Evolutionary conservation across 2,888 invertebrate species (phyloP).

Genomic region (Hypena proboscidalis): DNA sequence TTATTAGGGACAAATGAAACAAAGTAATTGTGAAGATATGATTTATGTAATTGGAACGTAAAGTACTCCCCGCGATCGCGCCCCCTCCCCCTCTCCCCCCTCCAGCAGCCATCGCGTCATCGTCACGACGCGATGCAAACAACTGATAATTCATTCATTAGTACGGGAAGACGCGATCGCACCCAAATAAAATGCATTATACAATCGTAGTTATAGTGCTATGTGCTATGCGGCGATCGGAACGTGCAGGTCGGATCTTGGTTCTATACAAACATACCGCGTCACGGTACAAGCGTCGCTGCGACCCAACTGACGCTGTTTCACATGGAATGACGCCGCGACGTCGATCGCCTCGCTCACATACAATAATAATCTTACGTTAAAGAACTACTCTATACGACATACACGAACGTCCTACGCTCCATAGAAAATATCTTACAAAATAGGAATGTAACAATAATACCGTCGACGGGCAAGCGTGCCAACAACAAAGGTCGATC

Average conservation of each 20-base stretch:
- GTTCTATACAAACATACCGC: no score
- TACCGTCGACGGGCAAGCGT: conserved; percentile 28
- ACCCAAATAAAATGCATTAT: conserved; percentile 2
- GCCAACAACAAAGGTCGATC: conserved; percentile 22
- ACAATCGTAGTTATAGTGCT: not conserved
- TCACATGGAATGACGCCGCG: no score
- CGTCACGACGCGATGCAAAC: not conserved
- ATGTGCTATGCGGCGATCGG: not conserved
- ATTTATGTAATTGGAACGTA: conserved; percentile 12
- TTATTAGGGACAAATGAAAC: no score
- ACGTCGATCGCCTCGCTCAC: not conserved
- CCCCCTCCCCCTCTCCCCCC: not conserved
- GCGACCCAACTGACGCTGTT: no score
- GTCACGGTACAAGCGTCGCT: no score
- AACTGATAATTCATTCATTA: no score
- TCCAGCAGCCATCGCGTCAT: not conserved
- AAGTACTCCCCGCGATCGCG: not conserved
- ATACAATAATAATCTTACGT: conserved; percentile 26
- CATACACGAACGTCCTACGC: conserved; percentile 24
- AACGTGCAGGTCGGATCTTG: no score
- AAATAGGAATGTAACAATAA: conserved; percentile 47
- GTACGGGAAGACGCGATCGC: not conserved
- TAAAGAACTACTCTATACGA: conserved; percentile 24
- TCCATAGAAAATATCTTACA: conserved; percentile 39
- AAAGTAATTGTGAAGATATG: conserved; percentile 24